These are phyloP conservation scores for Cacoxenus indagator DNA, from an alignment of 2,888 invertebrate species.

Conservation along the genomic window DNA sequence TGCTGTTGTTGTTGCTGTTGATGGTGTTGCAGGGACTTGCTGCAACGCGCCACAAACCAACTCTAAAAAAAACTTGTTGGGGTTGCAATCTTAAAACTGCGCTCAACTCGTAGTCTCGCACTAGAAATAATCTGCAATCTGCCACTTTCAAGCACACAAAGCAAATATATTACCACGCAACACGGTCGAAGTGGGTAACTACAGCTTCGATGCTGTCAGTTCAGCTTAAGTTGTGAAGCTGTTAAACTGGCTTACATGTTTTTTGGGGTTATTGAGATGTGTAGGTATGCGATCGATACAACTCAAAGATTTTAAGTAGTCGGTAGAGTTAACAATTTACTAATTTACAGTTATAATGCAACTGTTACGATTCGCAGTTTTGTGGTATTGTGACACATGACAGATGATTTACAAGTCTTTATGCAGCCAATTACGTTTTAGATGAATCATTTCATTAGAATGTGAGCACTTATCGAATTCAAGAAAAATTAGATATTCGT, in stretches of 20 bases:
- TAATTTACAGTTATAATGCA: too few relatives aligned
- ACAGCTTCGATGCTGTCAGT: background rate
- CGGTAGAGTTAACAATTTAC: too few relatives aligned
- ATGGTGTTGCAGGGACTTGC: background rate
- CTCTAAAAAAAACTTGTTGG: constrained; percentile 1
- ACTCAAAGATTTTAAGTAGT: too few relatives aligned
- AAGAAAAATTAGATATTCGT: too few relatives aligned
- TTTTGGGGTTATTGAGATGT: too few relatives aligned
- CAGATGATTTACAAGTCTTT: too few relatives aligned
- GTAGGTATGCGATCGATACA: too few relatives aligned
- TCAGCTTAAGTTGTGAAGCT: background rate
- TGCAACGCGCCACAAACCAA: constrained; percentile 7
- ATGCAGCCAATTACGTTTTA: too few relatives aligned
- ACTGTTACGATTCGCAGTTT: too few relatives aligned
- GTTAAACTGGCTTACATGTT: background rate
- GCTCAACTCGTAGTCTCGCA: constrained; percentile 3
- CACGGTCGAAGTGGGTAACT: background rate
- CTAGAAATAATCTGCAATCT: constrained; percentile 16
- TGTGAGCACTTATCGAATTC: too few relatives aligned
- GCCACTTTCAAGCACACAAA: constrained; percentile 3
- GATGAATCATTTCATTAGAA: too few relatives aligned
- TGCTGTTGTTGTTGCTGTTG: constrained; percentile 5
- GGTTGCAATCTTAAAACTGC: constrained; percentile 15
- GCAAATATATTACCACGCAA: constrained; percentile 1
- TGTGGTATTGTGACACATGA: too few relatives aligned